These are phyloP conservation scores for Porites australiensis DNA, from an alignment of 64 coral and sea anemone species.

Conservation along the genomic window DNA sequence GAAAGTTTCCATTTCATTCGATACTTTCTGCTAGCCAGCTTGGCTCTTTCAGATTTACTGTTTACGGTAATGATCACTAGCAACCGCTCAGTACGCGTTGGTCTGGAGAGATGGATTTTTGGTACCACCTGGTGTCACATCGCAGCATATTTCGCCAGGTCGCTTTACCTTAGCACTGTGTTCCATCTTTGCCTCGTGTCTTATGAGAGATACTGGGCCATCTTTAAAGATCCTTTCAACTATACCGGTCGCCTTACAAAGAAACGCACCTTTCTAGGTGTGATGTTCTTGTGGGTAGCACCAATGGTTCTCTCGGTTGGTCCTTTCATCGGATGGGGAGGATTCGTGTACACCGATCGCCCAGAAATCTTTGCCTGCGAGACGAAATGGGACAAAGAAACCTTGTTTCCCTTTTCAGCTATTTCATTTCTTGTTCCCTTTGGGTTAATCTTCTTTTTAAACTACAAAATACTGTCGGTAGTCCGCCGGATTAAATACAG, in stretches of 20 bases:
- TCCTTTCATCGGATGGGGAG: slow-evolving; percentile 35
- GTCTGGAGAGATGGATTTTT: slow-evolving; percentile 7
- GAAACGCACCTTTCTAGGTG: not conserved
- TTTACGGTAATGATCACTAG: not conserved
- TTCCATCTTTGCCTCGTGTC: slow-evolving; percentile 32
- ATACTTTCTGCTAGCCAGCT: slow-evolving; percentile 16
- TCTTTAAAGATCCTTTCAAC: not conserved
- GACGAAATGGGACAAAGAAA: not conserved
- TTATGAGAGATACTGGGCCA: slow-evolving; percentile 19
- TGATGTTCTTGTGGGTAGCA: not conserved
- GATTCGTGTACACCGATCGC: not conserved
- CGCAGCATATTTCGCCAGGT: not conserved
- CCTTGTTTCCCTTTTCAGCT: not conserved
- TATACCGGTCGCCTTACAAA: not conserved
- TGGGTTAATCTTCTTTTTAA: not conserved
- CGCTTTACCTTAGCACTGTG: not conserved
- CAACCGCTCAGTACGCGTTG: not conserved
- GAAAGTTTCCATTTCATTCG: not conserved
- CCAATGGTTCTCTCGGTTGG: not conserved
- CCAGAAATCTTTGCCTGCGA: slow-evolving; percentile 8
- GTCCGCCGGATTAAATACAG: not conserved
- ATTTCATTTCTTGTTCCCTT: not conserved
- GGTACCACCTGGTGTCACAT: slow-evolving; percentile 13
- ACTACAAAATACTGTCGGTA: not conserved
- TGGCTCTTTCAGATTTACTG: slow-evolving; percentile 34